Evolutionary conservation across 1,140 invertebrate species (phyloP).

Genomic region (Thaumetopoea pityocampa): DNA sequence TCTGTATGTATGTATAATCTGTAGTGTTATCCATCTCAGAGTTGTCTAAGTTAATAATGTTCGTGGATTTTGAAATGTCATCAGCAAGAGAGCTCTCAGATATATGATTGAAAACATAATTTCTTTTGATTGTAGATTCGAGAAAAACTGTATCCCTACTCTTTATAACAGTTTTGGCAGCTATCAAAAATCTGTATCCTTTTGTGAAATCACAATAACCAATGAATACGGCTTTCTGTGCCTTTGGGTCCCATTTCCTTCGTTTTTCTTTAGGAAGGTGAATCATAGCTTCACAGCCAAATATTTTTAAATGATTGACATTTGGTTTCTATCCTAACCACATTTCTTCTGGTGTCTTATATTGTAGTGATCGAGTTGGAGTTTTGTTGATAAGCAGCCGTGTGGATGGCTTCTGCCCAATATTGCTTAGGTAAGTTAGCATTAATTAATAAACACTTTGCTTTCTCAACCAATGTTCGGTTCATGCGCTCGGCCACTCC

Average conservation of each 20-base stretch:
- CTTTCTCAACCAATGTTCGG: conserved; percentile 35
- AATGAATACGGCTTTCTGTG: conserved; percentile 13
- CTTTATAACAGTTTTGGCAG: conserved; percentile 3
- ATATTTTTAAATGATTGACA: conserved; percentile 45
- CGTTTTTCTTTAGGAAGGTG: conserved; percentile 19
- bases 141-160: conserved; percentile 14
- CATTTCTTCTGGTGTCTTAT: conserved; percentile 29
- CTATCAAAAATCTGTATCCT: conserved; percentile 14
- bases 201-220: conserved; percentile 15
- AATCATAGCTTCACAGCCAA: conserved; percentile 53
- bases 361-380: conserved; percentile 13
- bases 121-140: conserved; percentile 7
- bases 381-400: conserved; percentile 16
- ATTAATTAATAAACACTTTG: conserved; percentile 24
- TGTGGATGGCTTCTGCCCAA: conserved; percentile 16
- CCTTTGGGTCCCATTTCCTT: conserved; percentile 42
- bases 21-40: neutral
- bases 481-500: conserved; percentile 44
- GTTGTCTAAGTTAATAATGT: neutral
- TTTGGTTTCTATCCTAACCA: conserved; percentile 29
- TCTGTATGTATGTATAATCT: no score
- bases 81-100: conserved; percentile 12
- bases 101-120: conserved; percentile 18
- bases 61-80: neutral
- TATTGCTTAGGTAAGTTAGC: conserved; percentile 11